Conservation (phyloP, 1,140 invertebrate species). For the Trichonephila clavata region DNA sequence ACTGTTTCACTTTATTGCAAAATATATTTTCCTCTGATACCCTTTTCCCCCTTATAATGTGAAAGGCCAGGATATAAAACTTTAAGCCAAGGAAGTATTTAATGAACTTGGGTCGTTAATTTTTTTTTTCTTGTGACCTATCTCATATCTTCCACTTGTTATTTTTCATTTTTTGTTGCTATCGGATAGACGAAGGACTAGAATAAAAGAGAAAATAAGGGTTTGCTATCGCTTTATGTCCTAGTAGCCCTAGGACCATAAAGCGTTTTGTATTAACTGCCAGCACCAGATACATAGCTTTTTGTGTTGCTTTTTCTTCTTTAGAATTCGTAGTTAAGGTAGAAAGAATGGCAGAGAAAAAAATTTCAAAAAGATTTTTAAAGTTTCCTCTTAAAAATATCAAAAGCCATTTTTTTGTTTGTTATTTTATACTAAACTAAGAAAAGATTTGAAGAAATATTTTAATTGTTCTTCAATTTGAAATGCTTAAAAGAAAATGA, state of each 20-base stretch:
- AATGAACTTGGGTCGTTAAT: conserved; percentile 6
- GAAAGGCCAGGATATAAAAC: conserved; percentile 7
- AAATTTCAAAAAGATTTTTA: not conserved
- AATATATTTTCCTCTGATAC: not conserved
- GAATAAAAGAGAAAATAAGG: not conserved
- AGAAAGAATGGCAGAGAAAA: not conserved
- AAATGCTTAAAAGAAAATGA: no score
- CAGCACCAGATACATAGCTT: not conserved
- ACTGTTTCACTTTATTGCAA: not conserved
- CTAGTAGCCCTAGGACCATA: not conserved
- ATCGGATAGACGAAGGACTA: not conserved
- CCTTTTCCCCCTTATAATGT: not conserved
- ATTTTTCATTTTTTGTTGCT: not conserved
- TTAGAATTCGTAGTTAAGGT: not conserved
- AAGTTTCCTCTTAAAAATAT: not conserved
- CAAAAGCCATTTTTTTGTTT: no score
- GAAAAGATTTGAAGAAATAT: no score
- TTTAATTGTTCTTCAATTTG: no score
- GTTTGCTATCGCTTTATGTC: not conserved
- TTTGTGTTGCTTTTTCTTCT: conserved; percentile 12
- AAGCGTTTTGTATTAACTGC: conserved; percentile 62
- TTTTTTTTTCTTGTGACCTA: not conserved
- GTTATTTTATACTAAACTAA: no score
- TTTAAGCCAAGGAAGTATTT: not conserved
- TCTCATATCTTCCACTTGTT: not conserved